Conservation (phyloP, 2,113 vertebrate genomes). For the Ammodramus savannarum region DNA sequence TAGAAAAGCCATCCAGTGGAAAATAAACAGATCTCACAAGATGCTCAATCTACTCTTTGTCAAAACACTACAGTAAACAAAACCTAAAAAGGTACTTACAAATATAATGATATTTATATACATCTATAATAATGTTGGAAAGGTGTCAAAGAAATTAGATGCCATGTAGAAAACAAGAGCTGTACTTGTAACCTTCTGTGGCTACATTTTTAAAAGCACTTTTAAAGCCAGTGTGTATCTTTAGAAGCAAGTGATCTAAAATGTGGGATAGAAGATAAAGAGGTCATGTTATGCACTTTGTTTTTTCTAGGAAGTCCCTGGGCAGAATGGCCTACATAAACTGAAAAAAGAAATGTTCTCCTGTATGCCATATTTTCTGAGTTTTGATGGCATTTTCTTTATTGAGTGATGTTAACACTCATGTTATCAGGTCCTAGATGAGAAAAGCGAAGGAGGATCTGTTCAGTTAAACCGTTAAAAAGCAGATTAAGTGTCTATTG, state of each 20-base stretch:
- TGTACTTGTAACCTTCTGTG: background rate
- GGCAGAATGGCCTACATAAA: background rate
- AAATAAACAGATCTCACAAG: background rate
- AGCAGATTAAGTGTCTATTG: conserved; percentile 4
- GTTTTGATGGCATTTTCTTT: background rate
- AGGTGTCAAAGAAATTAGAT: background rate
- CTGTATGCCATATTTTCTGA: background rate
- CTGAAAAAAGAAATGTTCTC: background rate
- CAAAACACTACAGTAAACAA: background rate
- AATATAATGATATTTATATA: background rate
- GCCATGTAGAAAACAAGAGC: background rate
- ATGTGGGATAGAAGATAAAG: background rate
- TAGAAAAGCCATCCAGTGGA: background rate
- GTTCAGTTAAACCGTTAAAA: conserved; percentile 17
- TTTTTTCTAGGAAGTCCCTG: background rate
- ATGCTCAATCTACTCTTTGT: background rate
- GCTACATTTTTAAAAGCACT: background rate
- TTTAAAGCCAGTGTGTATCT: background rate
- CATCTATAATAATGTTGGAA: background rate
- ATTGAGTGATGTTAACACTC: background rate
- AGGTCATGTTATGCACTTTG: background rate
- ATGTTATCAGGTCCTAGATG: background rate
- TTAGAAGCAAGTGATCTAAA: background rate
- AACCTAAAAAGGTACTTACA: background rate
- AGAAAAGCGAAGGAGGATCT: background rate